Base-by-base conservation (phyloP, 2,888 invertebrate genomes). In the Tribolium freemani region DNA sequence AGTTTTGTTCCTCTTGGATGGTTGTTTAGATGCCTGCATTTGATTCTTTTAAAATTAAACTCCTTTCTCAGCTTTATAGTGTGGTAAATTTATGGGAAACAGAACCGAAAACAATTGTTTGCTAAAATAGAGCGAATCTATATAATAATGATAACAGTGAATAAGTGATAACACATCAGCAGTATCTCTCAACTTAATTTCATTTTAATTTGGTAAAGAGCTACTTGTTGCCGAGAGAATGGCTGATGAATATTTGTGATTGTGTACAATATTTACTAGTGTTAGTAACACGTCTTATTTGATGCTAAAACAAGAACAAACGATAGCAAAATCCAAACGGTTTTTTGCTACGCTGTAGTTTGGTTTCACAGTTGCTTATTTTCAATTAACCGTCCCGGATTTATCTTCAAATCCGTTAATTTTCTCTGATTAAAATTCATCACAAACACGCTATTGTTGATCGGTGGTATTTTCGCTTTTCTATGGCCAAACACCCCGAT, bases 391-490 rank as follows among this genome's bases (percentile, higher is more conserved):
- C 13, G 48, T 2, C 60, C 30, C 26, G 30, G 48, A 61, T 61
- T 61, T 61, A 61, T 48, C 60, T 46, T 61, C 2, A 45, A 60
- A 48, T 48, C 60, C 48, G 60, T 61, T 61, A 61, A 61, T 61
- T 61, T 61, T 61, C 48, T 21, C 11, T 30, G 48, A 61, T 61
- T 61, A 61, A 61, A 61, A 61, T 61, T 61, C 48, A 61, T 61
- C 60, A 61, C 60, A 61, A 26, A 61, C 60, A 45, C 45, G 45
- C 45, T 13, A 58, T 46, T 58, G 58, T 58, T 58, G 58, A 21
- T 38, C 26, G 31, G 50, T 44, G 50, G 10, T 48, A 48, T 48
- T 50, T 51, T 48, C 9, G 44, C 48, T 30, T 48, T 61, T 58
- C 26, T 48, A 30, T 60, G 46, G 45, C 48, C 20, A 60, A 21